These are phyloP conservation scores for Nannoperca obscura DNA, from an alignment of 2,797 vertebrate species.

Conservation along the genomic window DNA sequence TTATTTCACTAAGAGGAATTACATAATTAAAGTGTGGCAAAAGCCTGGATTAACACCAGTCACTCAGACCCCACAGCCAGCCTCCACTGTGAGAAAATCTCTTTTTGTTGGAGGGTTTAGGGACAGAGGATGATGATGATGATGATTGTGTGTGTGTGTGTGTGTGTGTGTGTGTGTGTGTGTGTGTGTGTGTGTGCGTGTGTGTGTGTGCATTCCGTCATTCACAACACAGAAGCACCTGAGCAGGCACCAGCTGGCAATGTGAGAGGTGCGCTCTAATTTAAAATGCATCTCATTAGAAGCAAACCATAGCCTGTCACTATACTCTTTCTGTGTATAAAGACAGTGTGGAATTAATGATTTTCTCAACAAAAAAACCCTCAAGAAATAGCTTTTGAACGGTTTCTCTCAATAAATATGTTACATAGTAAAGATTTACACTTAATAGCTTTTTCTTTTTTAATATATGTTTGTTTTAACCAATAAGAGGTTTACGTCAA, in stretches of 20 bases:
- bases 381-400: slow-evolving; percentile 50
- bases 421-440: slow-evolving; percentile 42
- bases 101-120: slow-evolving; percentile 60
- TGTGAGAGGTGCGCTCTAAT: slow-evolving; percentile 85
- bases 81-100: slow-evolving; percentile 43
- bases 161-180: slow-evolving; percentile 40
- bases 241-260: slow-evolving; percentile 85
- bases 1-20: slow-evolving; percentile 65
- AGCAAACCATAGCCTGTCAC: slow-evolving; percentile 81
- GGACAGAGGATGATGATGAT: slow-evolving; percentile 65
- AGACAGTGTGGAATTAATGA: slow-evolving; percentile 73
- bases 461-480: slow-evolving; percentile 54
- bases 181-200: slow-evolving; percentile 47
- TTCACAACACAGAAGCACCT: slow-evolving; percentile 83
- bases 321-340: slow-evolving; percentile 61
- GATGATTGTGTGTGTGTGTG: slow-evolving; percentile 33
- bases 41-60: slow-evolving; percentile 72
- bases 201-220: slow-evolving; percentile 71
- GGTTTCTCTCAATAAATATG: slow-evolving; percentile 61
- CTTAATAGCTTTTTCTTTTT: slow-evolving; percentile 43
- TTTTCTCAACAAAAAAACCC: slow-evolving; percentile 45
- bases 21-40: slow-evolving; percentile 74
- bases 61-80: slow-evolving; percentile 60
- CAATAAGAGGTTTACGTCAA: slow-evolving; percentile 56
- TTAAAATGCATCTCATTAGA: slow-evolving; percentile 87